phyloP scores from a whole-genome alignment of 2,113 vertebrate genomes.

The Xenopus borealis region DNA sequence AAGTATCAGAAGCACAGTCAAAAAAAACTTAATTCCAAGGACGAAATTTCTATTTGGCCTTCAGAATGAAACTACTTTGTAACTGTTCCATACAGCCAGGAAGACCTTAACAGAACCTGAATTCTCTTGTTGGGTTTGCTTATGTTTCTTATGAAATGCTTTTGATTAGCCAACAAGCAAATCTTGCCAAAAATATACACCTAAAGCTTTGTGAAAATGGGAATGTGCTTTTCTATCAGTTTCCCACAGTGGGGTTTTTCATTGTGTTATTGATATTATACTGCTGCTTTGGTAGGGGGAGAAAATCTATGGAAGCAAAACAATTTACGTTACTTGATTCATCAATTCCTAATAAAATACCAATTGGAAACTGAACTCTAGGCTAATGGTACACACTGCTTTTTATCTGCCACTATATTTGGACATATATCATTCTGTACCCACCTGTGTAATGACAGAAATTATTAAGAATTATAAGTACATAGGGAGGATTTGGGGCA shows the following conservation, averaged over 20 bases:
- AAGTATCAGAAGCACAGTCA: too few species aligned
- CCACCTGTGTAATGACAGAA: too few species aligned
- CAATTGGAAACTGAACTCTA: too few species aligned
- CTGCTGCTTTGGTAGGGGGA: too few species aligned
- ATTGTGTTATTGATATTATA: constrained; percentile 8
- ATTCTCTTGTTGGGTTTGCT: constrained; percentile 10
- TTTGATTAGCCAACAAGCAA: constrained; percentile 10
- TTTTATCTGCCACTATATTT: too few species aligned
- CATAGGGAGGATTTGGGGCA: too few species aligned
- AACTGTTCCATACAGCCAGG: constrained; percentile 11
- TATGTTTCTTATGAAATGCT: constrained; percentile 4
- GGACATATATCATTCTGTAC: too few species aligned
- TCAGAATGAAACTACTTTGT: background rate
- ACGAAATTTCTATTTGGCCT: background rate
- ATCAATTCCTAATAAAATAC: too few species aligned
- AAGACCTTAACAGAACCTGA: constrained; percentile 2
- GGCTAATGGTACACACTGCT: too few species aligned
- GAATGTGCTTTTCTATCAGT: background rate
- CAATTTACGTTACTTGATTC: too few species aligned
- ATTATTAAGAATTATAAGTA: too few species aligned
- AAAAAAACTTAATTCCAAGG: constrained; percentile 9
- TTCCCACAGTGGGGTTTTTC: constrained; percentile 20
- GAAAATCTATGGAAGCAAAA: too few species aligned
- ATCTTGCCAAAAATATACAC: constrained; percentile 9
- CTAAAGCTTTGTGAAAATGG: constrained; percentile 14